Conservation (phyloP, 92 coral and sea anemone genomes). For the Micromussa lordhowensis region DNA sequence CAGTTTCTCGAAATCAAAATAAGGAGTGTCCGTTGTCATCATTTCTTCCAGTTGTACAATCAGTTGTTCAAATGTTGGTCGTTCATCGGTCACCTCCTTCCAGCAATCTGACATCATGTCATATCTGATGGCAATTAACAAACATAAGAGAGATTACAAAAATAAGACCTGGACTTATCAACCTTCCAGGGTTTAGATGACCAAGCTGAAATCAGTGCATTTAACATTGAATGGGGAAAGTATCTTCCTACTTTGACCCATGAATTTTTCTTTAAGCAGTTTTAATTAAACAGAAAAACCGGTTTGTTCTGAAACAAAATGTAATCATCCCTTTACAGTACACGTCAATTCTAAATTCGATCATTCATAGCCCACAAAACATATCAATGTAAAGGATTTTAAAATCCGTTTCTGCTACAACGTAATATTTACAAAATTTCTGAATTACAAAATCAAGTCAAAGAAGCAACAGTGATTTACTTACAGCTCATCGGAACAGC, state of each 20-base stretch:
- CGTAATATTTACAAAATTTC: not conserved
- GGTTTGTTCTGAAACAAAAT: no score
- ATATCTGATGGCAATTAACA: not conserved
- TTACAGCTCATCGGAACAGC: conserved; percentile 24
- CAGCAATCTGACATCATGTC: conserved; percentile 7
- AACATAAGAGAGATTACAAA: no score
- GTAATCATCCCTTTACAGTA: not conserved
- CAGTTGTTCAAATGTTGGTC: conserved; percentile 28
- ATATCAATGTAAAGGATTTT: not conserved
- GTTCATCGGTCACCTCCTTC: conserved; percentile 20
- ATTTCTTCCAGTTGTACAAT: conserved; percentile 1
- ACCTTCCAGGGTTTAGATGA: not conserved
- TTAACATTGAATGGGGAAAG: not conserved
- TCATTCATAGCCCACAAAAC: no score
- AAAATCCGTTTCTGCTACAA: not conserved
- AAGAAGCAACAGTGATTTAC: not conserved
- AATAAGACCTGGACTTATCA: no score
- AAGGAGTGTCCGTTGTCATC: conserved; percentile 37
- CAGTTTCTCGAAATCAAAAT: not conserved
- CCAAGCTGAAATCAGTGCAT: not conserved
- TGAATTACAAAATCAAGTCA: not conserved
- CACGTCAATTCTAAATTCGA: no score
- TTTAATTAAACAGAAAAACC: no score
- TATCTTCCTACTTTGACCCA: not conserved
- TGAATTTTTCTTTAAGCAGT: not conserved